Evolutionary conservation across 2,113 vertebrate species (phyloP), one percentile per base, ranked within the genome.

Genomic region (Okapia johnstoni): DNA sequence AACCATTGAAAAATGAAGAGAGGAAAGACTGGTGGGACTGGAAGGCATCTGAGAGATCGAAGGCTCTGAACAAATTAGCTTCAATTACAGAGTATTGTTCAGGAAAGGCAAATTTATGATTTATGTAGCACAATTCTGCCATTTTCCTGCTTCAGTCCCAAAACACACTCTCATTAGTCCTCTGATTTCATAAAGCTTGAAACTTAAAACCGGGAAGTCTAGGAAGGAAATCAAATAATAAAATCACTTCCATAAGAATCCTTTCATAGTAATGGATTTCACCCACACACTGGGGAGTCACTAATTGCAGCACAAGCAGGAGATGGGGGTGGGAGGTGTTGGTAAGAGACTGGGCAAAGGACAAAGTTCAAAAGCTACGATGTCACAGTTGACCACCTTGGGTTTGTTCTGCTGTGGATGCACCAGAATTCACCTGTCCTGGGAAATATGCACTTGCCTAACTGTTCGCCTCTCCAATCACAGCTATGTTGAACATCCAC

Each of bases 161-260:
- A 90, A 88, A 60, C 61, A 83, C 28, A 70, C 43, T 81, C 70
- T 94, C 46, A 85, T 40, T 25, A 93, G 95, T 54, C 30, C 30
- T 93, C 94, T 80, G 90, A 91, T 97, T 95, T 97, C 96, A 93
- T 93, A 93, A 92, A 88, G 90, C 92, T 36, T 90, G 94, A 96
- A 96, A 98, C 90, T 85, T 77, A 97, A 98, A 97, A 97, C 97
- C 89, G 93, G 93, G 85, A 96, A 95, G 90, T 97, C 94, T 84
- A 97, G 85, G 93, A 97, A 96, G 93, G 79, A 97, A 94, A 96
- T 89, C 95, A 94, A 97, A 91, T 92, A 66, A 97, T 96, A 98
- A 97, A 96, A 97, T 93, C 93, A 87, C 50, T 97, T 98, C 81
- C 93, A 84, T 60, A 87, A 93, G 77, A 93, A 93, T 70, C 79